These are phyloP conservation scores for Dinocampus coccinellae DNA, from an alignment of 2,888 invertebrate genomes.

Conservation along the genomic window DNA sequence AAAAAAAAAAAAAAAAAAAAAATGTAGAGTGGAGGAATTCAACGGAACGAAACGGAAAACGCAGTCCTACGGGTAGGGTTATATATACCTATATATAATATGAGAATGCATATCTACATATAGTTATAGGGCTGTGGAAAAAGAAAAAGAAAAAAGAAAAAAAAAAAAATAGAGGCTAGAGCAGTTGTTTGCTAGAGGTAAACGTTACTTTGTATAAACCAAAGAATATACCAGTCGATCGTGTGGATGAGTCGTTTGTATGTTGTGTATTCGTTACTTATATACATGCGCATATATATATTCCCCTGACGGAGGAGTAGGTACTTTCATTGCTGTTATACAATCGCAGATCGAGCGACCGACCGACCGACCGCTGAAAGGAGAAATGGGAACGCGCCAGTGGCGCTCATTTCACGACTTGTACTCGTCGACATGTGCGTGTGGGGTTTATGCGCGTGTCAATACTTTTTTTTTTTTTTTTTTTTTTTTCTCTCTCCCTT, in stretches of 20 bases:
- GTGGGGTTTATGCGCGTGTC: background rate
- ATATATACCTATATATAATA: background rate
- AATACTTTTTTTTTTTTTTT: conserved; percentile 4
- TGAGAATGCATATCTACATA: conserved; percentile 4
- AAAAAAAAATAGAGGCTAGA: too few species aligned
- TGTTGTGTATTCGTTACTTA: conserved; percentile 20
- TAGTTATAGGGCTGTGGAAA: background rate
- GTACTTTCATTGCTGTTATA: conserved; percentile 65
- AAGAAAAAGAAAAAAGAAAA: background rate
- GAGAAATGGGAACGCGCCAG: conserved; percentile 63
- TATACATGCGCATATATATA: conserved; percentile 30
- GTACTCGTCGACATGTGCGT: conserved; percentile 11
- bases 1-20: too few species aligned
- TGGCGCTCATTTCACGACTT: conserved; percentile 52
- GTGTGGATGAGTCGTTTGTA: conserved; percentile 35
- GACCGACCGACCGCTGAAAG: conserved; percentile 56
- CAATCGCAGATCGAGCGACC: conserved; percentile 61
- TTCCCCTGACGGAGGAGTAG: conserved; percentile 51
- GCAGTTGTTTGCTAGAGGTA: conserved; percentile 3
- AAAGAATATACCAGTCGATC: conserved; percentile 23
- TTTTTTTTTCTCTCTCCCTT: background rate
- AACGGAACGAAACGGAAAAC: conserved; percentile 34
- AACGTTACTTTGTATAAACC: conserved; percentile 10
- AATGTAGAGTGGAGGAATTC: conserved; percentile 17
- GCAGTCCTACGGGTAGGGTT: conserved; percentile 15